Conservation (phyloP, 2,888 invertebrate species). For the Cryptosula pallasiana region DNA sequence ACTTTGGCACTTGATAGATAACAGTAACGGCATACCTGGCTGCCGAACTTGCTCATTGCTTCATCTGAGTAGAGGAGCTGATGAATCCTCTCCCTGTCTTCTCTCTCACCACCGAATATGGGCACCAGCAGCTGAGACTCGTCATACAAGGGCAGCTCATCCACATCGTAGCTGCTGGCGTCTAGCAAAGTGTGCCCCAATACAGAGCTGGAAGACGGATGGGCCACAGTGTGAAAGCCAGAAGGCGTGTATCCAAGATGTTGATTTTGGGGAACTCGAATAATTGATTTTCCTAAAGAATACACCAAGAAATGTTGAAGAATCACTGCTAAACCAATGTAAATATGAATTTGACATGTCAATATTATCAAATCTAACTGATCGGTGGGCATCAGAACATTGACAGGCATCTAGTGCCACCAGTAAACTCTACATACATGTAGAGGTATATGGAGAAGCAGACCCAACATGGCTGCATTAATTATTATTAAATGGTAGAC, state of each 20-base stretch:
- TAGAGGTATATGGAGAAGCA: too few species aligned
- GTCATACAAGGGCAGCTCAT: constrained; percentile 8
- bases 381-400: too few species aligned
- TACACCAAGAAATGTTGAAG: neutral
- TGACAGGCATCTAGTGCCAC: too few species aligned
- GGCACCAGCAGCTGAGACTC: constrained; percentile 2
- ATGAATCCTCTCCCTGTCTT: neutral
- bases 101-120: neutral
- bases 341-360: too few species aligned
- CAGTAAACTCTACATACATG: too few species aligned
- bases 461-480: too few species aligned
- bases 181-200: neutral
- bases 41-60: neutral
- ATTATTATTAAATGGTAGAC: too few species aligned
- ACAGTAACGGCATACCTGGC: too few species aligned
- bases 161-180: neutral
- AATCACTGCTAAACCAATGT: too few species aligned
- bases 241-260: neutral
- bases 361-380: too few species aligned
- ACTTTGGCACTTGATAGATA: too few species aligned
- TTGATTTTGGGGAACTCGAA: neutral
- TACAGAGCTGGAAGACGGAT: neutral
- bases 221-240: neutral
- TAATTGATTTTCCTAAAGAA: neutral
- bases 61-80: constrained; percentile 5